These are phyloP conservation scores for Microtus richardsoni DNA, from an alignment of 2,113 vertebrate species.

Conservation along the genomic window DNA sequence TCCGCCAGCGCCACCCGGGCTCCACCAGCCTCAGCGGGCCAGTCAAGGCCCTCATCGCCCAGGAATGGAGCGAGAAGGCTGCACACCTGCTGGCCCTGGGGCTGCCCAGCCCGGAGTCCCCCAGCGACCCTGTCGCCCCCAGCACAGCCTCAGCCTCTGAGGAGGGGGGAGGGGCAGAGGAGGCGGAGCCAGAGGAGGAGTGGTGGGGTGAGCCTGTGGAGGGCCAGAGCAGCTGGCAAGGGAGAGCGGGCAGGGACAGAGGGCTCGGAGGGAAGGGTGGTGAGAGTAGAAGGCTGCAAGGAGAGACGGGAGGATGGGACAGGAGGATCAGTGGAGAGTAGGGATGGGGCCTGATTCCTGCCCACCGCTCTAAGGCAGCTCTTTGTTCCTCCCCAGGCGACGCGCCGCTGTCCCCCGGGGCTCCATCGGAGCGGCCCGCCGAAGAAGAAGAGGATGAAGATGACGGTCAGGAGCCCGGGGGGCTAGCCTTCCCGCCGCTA, in stretches of 20 bases:
- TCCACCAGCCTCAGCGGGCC: slow-evolving; percentile 87
- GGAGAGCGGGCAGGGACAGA: neutral
- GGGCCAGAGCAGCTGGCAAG: neutral
- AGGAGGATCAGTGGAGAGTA: neutral
- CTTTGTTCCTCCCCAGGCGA: slow-evolving; percentile 65
- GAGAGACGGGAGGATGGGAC: neutral
- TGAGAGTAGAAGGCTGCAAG: neutral
- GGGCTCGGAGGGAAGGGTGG: neutral
- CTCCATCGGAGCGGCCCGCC: neutral
- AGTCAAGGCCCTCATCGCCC: slow-evolving; percentile 88
- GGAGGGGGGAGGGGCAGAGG: slow-evolving; percentile 47
- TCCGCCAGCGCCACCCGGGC: slow-evolving; percentile 92
- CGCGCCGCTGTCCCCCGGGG: slow-evolving; percentile 65
- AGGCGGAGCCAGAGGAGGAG: slow-evolving; percentile 63
- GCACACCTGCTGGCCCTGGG: slow-evolving; percentile 73
- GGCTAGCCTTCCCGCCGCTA: slow-evolving; percentile 25
- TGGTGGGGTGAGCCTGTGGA: slow-evolving; percentile 26
- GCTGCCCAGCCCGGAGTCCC: slow-evolving; percentile 60
- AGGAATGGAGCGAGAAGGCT: slow-evolving; percentile 91
- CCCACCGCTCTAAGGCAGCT: slow-evolving; percentile 10
- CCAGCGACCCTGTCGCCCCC: neutral
- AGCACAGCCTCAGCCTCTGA: neutral
- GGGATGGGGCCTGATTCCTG: neutral
- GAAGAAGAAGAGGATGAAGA: slow-evolving; percentile 78
- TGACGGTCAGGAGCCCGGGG: slow-evolving; percentile 48